A percentile compares a stretch with the other conserved stretches of the same genome.
phyloP scores from a whole-genome alignment of 2,797 vertebrate genomes.

The Sparus aurata region DNA sequence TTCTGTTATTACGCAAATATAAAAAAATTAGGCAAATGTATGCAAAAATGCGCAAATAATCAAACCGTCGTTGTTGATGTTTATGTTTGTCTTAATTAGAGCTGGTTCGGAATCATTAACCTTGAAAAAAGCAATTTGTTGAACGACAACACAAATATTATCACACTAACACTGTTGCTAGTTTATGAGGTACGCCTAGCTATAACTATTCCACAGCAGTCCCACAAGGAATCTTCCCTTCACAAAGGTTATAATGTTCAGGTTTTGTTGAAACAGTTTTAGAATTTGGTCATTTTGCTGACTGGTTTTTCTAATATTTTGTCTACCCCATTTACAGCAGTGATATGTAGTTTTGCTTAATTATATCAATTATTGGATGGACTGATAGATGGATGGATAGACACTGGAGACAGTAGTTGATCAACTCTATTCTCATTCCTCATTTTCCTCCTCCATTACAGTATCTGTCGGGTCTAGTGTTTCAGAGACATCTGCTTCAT shows the following conservation, averaged over 20 bases:
- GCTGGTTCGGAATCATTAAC: too few species aligned
- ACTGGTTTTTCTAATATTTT: not conserved
- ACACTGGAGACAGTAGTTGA: not conserved
- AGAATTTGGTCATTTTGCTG: not conserved
- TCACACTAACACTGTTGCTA: too few species aligned
- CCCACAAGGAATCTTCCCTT: too few species aligned
- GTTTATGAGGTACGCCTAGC: too few species aligned
- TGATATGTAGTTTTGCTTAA: too few species aligned
- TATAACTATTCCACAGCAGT: too few species aligned
- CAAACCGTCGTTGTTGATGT: too few species aligned
- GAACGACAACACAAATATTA: too few species aligned
- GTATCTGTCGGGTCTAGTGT: conserved; percentile 69
- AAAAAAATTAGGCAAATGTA: not conserved
- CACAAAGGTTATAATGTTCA: not conserved
- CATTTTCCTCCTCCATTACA: conserved; percentile 55
- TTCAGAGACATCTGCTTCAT: conserved; percentile 77
- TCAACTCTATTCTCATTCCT: conserved; percentile 45
- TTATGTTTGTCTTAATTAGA: too few species aligned
- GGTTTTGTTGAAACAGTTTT: not conserved
- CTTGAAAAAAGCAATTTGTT: too few species aligned
- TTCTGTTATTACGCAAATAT: too few species aligned
- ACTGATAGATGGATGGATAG: conserved; percentile 5
- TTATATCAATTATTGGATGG: conserved; percentile 4
- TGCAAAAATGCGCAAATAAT: not conserved
- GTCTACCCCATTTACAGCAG: not conserved